Conservation (phyloP, 1,140 invertebrate genomes). For the Maconellicoccus hirsutus region DNA sequence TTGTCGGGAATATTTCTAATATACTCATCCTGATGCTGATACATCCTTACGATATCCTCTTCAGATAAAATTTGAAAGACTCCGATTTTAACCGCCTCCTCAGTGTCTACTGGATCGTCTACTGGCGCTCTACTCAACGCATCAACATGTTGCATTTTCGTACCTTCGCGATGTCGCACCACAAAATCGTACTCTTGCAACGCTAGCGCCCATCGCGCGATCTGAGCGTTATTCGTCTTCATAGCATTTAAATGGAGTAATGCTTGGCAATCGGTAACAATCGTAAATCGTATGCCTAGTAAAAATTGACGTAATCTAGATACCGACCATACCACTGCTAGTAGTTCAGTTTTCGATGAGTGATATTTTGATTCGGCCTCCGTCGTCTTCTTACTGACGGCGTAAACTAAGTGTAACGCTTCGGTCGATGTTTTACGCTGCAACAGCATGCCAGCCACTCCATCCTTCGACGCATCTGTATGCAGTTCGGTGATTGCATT, state of each 20-base stretch:
- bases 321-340: neutral
- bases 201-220: conserved; percentile 33
- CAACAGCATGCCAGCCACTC: neutral
- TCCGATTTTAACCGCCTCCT: neutral
- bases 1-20: neutral
- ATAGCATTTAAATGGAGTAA: neutral
- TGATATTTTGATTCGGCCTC: neutral
- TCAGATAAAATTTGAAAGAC: neutral
- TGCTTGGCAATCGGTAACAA: conserved; percentile 20
- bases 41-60: neutral
- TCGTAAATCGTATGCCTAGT: neutral
- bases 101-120: neutral
- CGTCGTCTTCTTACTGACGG: conserved; percentile 2
- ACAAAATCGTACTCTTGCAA: conserved; percentile 31
- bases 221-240: conserved; percentile 29
- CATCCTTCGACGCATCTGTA: conserved; percentile 6
- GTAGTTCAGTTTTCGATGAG: neutral
- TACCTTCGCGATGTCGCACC: conserved; percentile 31
- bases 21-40: neutral
- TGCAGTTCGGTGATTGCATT: conserved; percentile 15
- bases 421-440: neutral
- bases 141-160: conserved; percentile 34
- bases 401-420: neutral
- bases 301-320: neutral
- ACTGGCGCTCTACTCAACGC: conserved; percentile 32